A percentile compares a stretch with the other conserved stretches of the same genome.
Evolutionary conservation across 2,113 vertebrate species (phyloP).

Genomic region (Himantopus leucocephalus): DNA sequence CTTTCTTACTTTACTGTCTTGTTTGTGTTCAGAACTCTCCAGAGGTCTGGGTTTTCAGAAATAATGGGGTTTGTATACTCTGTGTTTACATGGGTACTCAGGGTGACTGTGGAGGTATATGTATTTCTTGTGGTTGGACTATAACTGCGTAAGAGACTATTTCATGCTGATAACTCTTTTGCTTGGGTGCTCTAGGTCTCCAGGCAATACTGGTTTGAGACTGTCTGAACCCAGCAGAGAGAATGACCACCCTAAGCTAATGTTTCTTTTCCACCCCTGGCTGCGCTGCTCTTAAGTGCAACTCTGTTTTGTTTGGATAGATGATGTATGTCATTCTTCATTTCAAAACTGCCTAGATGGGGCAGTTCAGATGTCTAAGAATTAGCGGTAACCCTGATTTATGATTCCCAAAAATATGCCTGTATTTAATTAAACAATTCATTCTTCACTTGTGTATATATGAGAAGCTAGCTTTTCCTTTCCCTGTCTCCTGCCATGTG

Average conservation of each 20-base stretch:
- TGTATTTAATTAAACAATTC: background rate
- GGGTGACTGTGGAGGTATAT: background rate
- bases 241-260: background rate
- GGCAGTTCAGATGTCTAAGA: background rate
- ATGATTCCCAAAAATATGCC: background rate
- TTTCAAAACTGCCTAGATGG: background rate
- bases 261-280: background rate
- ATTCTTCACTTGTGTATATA: background rate
- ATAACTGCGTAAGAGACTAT: background rate
- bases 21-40: background rate
- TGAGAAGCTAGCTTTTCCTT: background rate
- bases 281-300: background rate
- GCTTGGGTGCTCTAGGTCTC: background rate
- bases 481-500: background rate
- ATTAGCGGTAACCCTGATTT: background rate
- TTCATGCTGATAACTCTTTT: background rate
- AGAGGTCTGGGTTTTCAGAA: background rate
- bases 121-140: background rate
- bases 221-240: background rate
- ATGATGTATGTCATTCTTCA: background rate
- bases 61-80: background rate
- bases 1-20: background rate
- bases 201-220: background rate
- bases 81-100: background rate
- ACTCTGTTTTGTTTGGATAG: background rate